Evolutionary conservation across 2,888 invertebrate species (phyloP), one percentile per base, ranked within the genome.

Genomic region (Drosophila rubida): DNA sequence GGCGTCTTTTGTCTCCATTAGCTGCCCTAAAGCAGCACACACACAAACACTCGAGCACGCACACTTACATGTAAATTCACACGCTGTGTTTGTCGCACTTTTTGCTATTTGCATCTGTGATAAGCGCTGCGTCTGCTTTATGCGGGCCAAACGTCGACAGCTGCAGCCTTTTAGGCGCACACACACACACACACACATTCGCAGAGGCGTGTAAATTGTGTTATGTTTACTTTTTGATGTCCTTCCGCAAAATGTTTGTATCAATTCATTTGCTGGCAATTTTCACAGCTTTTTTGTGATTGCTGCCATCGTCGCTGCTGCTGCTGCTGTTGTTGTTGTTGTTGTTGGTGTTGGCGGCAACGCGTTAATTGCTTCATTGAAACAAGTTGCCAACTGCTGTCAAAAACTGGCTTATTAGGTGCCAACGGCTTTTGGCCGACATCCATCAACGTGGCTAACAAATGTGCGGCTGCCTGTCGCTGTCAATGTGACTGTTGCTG

Each of bases 281-380:
- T 80, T 85, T 69, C 57, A 59, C 67, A 79, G 81, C 69, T 64
- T 68, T 72, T 69, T 72, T 61, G 64, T 19, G 46, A 30, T 65
- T 39, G 32, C 30, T 30, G 30, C 11, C 65, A 19, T 19, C 19
- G 19, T 19, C 19, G 19, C n/a, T n/a, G n/a, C n/a, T n/a, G 57
- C 39, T 68, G 39, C 13, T 70, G 42, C 16, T 60, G 32, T 35
- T 62, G 62, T 13, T 71, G 69, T 62, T 58, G 50, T 37, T 62
- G 58, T 42, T 63, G 42, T 35, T 68, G 60, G 35, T 59, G 37
- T 37, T 61, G 68, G 9, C 42, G 16, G 23, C 14, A 53, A 50
- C 45, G 55, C 62, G 87, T 62, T 90, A 88, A 88, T 90, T 90
- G 87, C 88, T 88, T 87, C 78, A 90, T 90, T 89, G 80, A 75